Percentiles rank a stretch among this genome's conserved stretches.
These are phyloP conservation scores for Mastomys natalensis DNA, from an alignment of 2,113 vertebrate genomes.

Conservation along the genomic window DNA sequence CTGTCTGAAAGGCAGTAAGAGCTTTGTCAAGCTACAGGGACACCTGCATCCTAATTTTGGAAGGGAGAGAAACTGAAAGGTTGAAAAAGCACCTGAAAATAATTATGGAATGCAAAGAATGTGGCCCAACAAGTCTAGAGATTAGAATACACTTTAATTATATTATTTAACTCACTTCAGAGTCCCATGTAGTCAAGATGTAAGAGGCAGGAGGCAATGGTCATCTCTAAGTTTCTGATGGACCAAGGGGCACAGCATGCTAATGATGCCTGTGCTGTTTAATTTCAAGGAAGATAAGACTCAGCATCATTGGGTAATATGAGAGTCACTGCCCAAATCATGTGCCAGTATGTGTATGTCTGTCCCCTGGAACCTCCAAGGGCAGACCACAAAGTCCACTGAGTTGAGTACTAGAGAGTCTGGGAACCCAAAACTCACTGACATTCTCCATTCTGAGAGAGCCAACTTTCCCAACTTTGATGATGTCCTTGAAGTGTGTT, in stretches of 20 bases:
- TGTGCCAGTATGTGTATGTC: background rate
- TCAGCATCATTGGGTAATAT: background rate
- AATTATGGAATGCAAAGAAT: background rate
- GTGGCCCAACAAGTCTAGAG: background rate
- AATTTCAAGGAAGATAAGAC: background rate
- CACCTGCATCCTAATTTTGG: background rate
- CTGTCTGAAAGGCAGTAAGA: background rate
- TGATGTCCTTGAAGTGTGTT: background rate
- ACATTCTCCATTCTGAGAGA: background rate
- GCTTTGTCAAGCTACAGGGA: background rate
- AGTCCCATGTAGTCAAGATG: background rate
- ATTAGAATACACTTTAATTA: background rate
- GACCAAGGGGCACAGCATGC: background rate
- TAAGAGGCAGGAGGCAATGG: background rate
- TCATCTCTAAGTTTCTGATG: too few relatives aligned
- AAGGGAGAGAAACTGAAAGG: slow-evolving; percentile 35
- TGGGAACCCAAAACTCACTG: background rate
- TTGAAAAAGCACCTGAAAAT: background rate
- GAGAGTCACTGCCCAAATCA: background rate
- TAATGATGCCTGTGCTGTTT: fast-evolving
- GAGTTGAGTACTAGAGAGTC: background rate
- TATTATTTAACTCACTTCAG: background rate
- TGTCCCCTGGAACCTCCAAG: background rate
- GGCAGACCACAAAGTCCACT: background rate
- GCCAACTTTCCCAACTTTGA: background rate